These are phyloP conservation scores for Terebella lapidaria DNA, from an alignment of 2,888 invertebrate genomes.

Conservation along the genomic window DNA sequence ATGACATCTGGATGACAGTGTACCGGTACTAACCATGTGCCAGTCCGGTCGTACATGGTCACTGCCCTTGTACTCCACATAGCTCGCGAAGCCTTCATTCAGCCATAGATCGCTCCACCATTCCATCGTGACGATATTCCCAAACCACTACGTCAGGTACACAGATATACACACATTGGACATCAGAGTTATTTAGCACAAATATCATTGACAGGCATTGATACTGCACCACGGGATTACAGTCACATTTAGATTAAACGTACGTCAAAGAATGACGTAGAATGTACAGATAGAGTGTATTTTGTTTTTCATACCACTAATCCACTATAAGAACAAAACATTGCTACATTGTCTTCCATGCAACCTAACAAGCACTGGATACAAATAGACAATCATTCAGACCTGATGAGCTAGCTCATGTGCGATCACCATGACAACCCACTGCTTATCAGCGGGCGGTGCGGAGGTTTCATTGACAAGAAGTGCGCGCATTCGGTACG, in stretches of 20 bases:
- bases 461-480: constrained; percentile 40
- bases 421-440: constrained; percentile 44
- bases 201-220: too few relatives aligned
- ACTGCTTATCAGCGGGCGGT: constrained; percentile 35
- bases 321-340: too few relatives aligned
- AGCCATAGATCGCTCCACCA: constrained; percentile 83
- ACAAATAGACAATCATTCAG: not conserved
- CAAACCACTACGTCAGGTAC: constrained; percentile 52
- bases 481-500: constrained; percentile 44
- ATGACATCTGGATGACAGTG: too few relatives aligned
- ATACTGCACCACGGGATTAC: too few relatives aligned
- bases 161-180: not conserved
- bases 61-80: constrained; percentile 72
- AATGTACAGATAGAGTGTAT: too few relatives aligned
- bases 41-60: constrained; percentile 69
- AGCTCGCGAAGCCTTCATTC: constrained; percentile 89
- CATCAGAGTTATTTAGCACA: too few relatives aligned
- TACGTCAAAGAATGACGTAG: too few relatives aligned
- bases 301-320: too few relatives aligned
- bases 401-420: constrained; percentile 55
- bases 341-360: too few relatives aligned
- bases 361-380: too few relatives aligned
- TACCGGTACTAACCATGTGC: constrained; percentile 64
- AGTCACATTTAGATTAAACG: too few relatives aligned
- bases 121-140: constrained; percentile 74